phyloP scores from a whole-genome alignment of 2,888 invertebrate species.

The Leistus spinibarbis region DNA sequence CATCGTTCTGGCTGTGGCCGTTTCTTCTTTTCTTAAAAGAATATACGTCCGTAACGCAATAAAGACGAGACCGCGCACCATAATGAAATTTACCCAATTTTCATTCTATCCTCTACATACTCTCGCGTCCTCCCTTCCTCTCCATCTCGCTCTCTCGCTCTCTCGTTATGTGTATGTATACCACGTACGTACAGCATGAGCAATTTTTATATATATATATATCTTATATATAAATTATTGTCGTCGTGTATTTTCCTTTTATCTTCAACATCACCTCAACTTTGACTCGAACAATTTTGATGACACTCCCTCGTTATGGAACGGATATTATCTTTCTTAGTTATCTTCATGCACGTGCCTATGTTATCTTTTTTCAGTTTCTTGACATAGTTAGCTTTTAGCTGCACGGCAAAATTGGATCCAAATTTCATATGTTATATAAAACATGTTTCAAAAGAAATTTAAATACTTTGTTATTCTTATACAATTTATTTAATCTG shows the following conservation, averaged over 20 bases:
- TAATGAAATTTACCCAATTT: slow-evolving; percentile 37
- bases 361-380: too few relatives aligned
- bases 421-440: too few relatives aligned
- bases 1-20: slow-evolving; percentile 10
- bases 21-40: slow-evolving; percentile 9
- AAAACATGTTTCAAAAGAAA: too few relatives aligned
- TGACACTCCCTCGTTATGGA: neutral
- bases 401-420: too few relatives aligned
- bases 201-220: neutral
- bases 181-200: neutral
- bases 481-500: too few relatives aligned
- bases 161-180: slow-evolving; percentile 3
- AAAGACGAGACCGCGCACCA: slow-evolving; percentile 34
- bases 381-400: too few relatives aligned
- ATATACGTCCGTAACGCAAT: slow-evolving; percentile 35
- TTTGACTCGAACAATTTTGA: neutral
- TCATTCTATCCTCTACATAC: slow-evolving; percentile 33
- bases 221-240: neutral
- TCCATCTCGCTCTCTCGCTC: too few relatives aligned
- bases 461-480: too few relatives aligned
- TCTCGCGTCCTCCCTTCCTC: slow-evolving; percentile 15
- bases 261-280: neutral
- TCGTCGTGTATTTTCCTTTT: neutral
- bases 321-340: neutral
- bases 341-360: neutral